Evolutionary conservation across 2,888 invertebrate species (phyloP).

Genomic region (Tinea semifulvella): DNA sequence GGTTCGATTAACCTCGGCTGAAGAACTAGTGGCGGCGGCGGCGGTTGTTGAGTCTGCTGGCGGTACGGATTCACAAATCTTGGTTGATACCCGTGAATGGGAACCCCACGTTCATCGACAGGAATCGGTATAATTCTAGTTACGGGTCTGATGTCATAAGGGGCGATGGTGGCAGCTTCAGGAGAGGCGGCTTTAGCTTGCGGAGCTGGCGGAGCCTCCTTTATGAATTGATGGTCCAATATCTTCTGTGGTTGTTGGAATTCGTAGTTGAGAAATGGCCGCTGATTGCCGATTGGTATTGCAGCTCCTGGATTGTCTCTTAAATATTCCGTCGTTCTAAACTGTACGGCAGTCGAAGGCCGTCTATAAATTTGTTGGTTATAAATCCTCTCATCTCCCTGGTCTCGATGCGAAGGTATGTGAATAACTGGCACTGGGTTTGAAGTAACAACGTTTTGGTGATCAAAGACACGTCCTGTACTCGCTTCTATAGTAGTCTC

Average conservation of each 20-base stretch:
- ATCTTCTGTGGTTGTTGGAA: conserved; percentile 44
- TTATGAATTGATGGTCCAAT: conserved; percentile 52
- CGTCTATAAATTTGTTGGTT: conserved; percentile 49
- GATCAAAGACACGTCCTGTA: conserved; percentile 58
- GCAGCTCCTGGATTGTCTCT: conserved; percentile 58
- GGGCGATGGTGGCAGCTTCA: conserved; percentile 39
- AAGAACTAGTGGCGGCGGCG: conserved; percentile 28
- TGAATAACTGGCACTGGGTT: conserved; percentile 65
- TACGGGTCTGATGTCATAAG: conserved; percentile 41
- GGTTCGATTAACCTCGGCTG: conserved; percentile 52
- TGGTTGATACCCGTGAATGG: conserved; percentile 47
- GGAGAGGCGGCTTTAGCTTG: conserved; percentile 35
- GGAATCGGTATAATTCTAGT: conserved; percentile 53
- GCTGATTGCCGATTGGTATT: conserved; percentile 59
- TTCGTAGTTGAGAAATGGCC: conserved; percentile 58
- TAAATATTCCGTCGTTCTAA: conserved; percentile 55
- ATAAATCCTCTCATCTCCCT: conserved; percentile 41
- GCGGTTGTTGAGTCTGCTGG: conserved; percentile 26
- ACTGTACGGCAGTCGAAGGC: conserved; percentile 37
- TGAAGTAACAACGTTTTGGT: conserved; percentile 56
- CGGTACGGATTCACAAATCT: conserved; percentile 47
- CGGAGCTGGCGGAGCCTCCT: conserved; percentile 32
- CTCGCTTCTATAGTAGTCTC: conserved; percentile 61
- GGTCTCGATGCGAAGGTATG: conserved; percentile 51
- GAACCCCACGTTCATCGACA: conserved; percentile 55